A percentile compares a stretch with the other conserved stretches of the same genome.
phyloP scores from a whole-genome alignment of 2,113 vertebrate genomes.

The Vimba vimba region DNA sequence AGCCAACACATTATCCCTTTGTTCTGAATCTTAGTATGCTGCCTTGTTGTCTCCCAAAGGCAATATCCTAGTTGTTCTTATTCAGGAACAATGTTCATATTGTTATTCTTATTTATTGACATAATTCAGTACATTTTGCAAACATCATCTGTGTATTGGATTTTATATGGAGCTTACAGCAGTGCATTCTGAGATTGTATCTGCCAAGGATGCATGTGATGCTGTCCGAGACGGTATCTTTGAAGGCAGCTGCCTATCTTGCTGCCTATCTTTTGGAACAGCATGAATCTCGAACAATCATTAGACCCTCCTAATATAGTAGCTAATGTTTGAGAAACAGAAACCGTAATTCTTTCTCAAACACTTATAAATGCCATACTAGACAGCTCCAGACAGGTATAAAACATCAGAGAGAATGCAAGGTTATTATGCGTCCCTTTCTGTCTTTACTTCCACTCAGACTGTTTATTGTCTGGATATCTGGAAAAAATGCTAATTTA shows the following conservation, averaged over 20 bases:
- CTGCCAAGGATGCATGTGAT: not conserved
- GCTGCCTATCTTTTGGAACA: not conserved
- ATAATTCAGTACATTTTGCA: not conserved
- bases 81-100: too few relatives aligned
- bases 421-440: not conserved
- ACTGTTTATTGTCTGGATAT: conserved; percentile 33
- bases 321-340: not conserved
- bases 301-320: not conserved
- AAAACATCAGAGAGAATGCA: conserved; percentile 17
- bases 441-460: not conserved
- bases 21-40: not conserved
- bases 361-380: not conserved
- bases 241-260: not conserved
- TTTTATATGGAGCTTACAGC: not conserved
- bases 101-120: not conserved
- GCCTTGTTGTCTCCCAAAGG: not conserved
- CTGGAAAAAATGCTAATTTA: conserved; percentile 26
- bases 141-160: not conserved
- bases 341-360: not conserved
- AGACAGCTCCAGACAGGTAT: not conserved
- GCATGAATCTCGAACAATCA: not conserved
- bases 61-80: not conserved
- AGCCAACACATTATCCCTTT: not conserved
- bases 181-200: not conserved
- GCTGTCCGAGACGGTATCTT: not conserved